Evolutionary conservation across 1,140 invertebrate genomes (phyloP).

Genomic region (Ips nitidus): DNA sequence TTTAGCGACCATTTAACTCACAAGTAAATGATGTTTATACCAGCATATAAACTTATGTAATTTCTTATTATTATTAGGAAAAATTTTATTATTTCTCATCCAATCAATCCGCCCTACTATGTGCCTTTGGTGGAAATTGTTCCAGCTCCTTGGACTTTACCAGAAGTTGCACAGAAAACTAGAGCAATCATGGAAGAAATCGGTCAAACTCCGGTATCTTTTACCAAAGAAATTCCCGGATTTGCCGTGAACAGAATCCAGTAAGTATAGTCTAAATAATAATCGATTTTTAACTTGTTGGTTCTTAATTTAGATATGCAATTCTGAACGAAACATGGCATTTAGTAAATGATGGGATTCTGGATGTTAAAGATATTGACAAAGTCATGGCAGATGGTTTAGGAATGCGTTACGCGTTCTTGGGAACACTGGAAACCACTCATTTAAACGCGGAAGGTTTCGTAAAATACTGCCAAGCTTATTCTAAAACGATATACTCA

Average conservation of each 20-base stretch:
- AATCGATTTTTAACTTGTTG: conserved; percentile 6
- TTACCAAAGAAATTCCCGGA: conserved; percentile 85
- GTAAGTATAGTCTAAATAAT: conserved; percentile 54
- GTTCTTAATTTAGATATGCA: conserved; percentile 69
- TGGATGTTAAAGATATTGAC: conserved; percentile 88
- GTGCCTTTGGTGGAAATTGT: conserved; percentile 92
- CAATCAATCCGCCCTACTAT: conserved; percentile 96
- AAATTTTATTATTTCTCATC: conserved; percentile 74
- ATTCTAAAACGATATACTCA: conserved; percentile 75
- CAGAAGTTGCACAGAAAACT: conserved; percentile 61
- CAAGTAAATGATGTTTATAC: conserved; percentile 49
- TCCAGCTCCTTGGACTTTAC: conserved; percentile 86
- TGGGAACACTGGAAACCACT: conserved; percentile 91
- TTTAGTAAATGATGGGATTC: conserved; percentile 78
- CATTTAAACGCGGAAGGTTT: conserved; percentile 94
- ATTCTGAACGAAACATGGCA: conserved; percentile 92
- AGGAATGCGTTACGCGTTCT: conserved; percentile 92
- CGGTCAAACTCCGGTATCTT: conserved; percentile 84
- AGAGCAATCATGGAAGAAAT: conserved; percentile 82
- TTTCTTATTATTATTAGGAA: conserved; percentile 36
- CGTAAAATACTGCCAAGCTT: conserved; percentile 71
- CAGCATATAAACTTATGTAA: neutral
- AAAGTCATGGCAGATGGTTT: conserved; percentile 93
- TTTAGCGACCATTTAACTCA: conserved; percentile 81
- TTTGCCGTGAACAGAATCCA: conserved; percentile 95